Evolutionary conservation across 2,797 vertebrate genomes (phyloP), one percentile per base, ranked within the genome.

Genomic region (Poeciliopsis gracilis): DNA sequence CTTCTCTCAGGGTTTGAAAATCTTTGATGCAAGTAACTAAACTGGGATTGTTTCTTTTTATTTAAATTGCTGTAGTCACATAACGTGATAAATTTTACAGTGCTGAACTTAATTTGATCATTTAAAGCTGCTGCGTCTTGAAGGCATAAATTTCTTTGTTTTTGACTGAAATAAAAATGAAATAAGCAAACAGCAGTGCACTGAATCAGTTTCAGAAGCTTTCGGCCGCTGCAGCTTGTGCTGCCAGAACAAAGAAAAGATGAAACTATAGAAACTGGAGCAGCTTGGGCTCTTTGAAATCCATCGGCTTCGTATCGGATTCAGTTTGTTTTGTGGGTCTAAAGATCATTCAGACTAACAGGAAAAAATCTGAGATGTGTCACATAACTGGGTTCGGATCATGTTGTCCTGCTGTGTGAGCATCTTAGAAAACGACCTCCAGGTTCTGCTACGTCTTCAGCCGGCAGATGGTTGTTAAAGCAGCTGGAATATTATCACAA

Each of bases 1-100:
- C 77, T 85, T 87, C 85, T 84, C 78, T 85, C 41, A 82, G 63
- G 78, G 82, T 90, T 86, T 87, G 85, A 74, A 77, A 85, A 88
- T 89, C 83, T 88, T 91, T 91, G 86, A 90, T 88, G 85, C 63
- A 89, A 89, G 89, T 83, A 86, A 82, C 82, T 63, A 84, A 85
- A 84, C 66, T 49, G 49, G 85, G 83, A 76, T 67, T 84, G 76
- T 87, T 91, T 71, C 77, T 90, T 87, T 89, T 75, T 82, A 69
- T 85, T 82, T 82, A 90, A 87, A 90, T 82, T 82, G 81, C 76
- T 73, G 43, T 63, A 88, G 82, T 89, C 77, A 84, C 73, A 90
- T 87, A 76, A 72, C 76, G 72, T 90, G 86, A 92, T 66, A 88
- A 89, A 92, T 93, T 91, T 90, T 82, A 92, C 73, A 78, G 53